phyloP scores from a whole-genome alignment of 2,113 vertebrate genomes.

The Galemys pyrenaicus region DNA sequence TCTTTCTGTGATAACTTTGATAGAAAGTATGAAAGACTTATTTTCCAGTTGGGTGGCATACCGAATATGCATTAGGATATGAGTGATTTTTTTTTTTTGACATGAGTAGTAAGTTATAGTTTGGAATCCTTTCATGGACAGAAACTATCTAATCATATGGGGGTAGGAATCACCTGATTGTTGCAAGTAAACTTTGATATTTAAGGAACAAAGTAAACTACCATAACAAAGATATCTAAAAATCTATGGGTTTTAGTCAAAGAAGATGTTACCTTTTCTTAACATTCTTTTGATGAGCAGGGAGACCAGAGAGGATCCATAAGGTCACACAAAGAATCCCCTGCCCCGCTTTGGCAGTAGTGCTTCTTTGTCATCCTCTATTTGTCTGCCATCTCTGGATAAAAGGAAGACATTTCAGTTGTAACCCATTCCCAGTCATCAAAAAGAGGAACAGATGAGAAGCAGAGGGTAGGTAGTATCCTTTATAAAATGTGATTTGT shows the following conservation, averaged over 20 bases:
- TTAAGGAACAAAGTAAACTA: neutral
- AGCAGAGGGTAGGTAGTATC: neutral
- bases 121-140: neutral
- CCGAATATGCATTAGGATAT: neutral
- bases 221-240: neutral
- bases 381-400: neutral
- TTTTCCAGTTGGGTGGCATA: neutral
- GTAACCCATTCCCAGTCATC: neutral
- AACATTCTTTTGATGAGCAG: accelerated
- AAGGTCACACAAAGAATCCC: neutral
- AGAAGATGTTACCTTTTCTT: neutral
- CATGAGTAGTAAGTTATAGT: neutral
- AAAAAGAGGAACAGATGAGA: neutral
- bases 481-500: neutral
- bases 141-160: neutral
- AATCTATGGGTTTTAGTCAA: neutral
- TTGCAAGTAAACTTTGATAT: neutral
- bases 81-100: neutral
- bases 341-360: neutral
- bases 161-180: neutral
- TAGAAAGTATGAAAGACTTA: neutral
- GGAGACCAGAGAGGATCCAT: neutral
- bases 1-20: neutral
- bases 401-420: neutral
- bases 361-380: neutral